phyloP scores from a whole-genome alignment of 2,113 vertebrate genomes.

The Paraplagusia blochii region DNA sequence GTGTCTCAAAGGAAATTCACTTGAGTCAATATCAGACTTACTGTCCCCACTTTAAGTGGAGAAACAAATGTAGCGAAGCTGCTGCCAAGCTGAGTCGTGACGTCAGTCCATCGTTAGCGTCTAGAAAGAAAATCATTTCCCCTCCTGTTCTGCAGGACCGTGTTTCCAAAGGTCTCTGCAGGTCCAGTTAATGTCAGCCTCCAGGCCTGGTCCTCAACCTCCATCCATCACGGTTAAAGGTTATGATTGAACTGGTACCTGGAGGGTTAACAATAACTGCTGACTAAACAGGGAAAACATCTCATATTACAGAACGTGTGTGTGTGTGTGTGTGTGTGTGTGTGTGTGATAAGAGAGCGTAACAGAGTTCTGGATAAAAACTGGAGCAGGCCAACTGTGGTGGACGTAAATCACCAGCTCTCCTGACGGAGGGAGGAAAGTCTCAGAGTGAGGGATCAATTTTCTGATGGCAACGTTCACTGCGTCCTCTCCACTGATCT shows the following conservation, averaged over 20 bases:
- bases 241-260: slow-evolving; percentile 39
- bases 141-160: not conserved
- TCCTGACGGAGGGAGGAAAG: slow-evolving; percentile 34
- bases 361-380: slow-evolving; percentile 29
- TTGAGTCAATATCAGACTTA: not conserved
- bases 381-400: slow-evolving; percentile 49
- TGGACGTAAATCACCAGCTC: slow-evolving; percentile 48
- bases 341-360: slow-evolving; percentile 3
- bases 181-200: slow-evolving; percentile 23
- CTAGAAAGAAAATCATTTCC: not conserved
- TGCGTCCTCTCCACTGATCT: slow-evolving; percentile 23
- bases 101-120: not conserved
- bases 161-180: slow-evolving; percentile 2
- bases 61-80: not conserved
- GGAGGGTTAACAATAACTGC: slow-evolving; percentile 54
- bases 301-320: slow-evolving; percentile 18
- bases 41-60: not conserved
- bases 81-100: not conserved
- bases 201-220: slow-evolving; percentile 16
- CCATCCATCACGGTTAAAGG: slow-evolving; percentile 59
- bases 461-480: slow-evolving; percentile 38
- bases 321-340: slow-evolving; percentile 1
- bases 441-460: slow-evolving; percentile 40
- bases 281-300: slow-evolving; percentile 49
- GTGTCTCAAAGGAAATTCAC: not conserved